These are phyloP conservation scores for Mesoligia furuncula DNA, from an alignment of 2,888 invertebrate species.

Conservation along the genomic window DNA sequence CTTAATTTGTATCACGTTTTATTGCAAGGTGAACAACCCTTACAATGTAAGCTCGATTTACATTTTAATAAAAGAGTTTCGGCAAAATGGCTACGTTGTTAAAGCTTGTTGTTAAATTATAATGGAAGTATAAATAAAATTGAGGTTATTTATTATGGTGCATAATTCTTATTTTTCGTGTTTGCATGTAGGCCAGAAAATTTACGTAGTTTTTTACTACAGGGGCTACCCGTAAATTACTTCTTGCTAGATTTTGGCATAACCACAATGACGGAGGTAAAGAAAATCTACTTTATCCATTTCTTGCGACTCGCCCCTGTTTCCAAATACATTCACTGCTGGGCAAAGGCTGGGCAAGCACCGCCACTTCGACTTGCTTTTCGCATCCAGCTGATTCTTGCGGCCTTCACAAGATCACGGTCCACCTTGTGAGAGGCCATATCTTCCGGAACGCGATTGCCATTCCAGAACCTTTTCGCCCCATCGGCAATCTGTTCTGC, in stretches of 20 bases:
- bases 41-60: slow-evolving; percentile 50
- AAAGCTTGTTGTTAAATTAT: slow-evolving; percentile 45
- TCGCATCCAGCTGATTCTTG: neutral
- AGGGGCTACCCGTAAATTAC: neutral
- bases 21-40: slow-evolving; percentile 42
- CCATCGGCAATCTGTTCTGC: neutral
- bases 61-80: slow-evolving; percentile 59
- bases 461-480: too few relatives aligned
- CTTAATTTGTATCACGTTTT: slow-evolving; percentile 11
- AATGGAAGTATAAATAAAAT: slow-evolving; percentile 41
- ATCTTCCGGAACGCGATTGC: neutral
- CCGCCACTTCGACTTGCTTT: too few relatives aligned
- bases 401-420: neutral
- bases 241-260: neutral
- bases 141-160: slow-evolving; percentile 40
- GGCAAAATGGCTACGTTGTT: slow-evolving; percentile 36
- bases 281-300: neutral
- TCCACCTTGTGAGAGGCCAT: neutral
- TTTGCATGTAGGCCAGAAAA: slow-evolving; percentile 25
- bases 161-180: slow-evolving; percentile 31
- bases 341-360: neutral
- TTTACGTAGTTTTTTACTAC: neutral
- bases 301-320: neutral
- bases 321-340: neutral
- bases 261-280: neutral